phyloP scores from a whole-genome alignment of 2,797 vertebrate species.

The Numenius phaeopus region DNA sequence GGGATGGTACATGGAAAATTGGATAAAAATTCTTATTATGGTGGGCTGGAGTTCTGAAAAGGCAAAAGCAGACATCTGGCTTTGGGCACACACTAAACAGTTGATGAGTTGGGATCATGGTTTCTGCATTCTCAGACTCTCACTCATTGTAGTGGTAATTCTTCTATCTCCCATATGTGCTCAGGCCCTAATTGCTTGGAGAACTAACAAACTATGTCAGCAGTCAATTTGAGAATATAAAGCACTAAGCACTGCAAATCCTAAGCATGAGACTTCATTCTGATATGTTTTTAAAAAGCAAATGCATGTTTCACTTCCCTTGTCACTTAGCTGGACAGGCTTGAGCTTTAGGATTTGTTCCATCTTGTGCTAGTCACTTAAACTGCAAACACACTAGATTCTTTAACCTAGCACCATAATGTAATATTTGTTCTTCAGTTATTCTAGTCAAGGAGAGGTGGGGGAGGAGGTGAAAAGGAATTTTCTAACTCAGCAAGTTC shows the following conservation, averaged over 20 bases:
- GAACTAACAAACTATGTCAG: background rate
- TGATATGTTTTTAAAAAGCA: background rate
- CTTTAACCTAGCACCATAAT: background rate
- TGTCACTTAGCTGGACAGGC: background rate
- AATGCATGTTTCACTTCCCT: background rate
- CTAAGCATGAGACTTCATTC: background rate
- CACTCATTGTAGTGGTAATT: background rate
- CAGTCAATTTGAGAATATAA: background rate
- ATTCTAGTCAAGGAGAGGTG: background rate
- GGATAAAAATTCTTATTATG: background rate
- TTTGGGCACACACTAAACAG: background rate
- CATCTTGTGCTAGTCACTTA: constrained; percentile 10
- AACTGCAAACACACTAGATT: background rate
- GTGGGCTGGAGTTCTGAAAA: background rate
- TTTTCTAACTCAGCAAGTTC: constrained; percentile 52
- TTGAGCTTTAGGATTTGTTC: constrained; percentile 35
- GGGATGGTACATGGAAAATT: background rate
- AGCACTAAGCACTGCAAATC: background rate
- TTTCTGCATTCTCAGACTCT: background rate
- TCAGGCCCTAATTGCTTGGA: background rate
- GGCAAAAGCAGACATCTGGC: background rate
- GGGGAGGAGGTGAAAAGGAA: constrained; percentile 31
- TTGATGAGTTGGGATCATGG: background rate
- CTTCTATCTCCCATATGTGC: background rate
- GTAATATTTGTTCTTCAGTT: constrained; percentile 34